phyloP scores from a whole-genome alignment of 2,113 vertebrate species.

The Oryzias woworae region DNA sequence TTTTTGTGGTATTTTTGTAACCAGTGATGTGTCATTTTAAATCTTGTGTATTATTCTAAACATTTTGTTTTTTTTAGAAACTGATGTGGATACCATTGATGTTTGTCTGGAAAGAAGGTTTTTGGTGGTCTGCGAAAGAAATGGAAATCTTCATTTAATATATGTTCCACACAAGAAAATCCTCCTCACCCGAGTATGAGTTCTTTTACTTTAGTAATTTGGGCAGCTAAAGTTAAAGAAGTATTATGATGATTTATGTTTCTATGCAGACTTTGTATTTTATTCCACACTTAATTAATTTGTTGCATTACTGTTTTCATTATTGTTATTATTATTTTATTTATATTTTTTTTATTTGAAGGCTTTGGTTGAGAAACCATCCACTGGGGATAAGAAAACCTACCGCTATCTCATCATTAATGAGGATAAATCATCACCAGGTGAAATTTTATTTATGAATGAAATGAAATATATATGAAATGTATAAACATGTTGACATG shows the following conservation, averaged over 20 bases:
- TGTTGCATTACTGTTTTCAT: neutral
- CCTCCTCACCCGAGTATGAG: slow-evolving; percentile 85
- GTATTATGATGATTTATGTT: neutral
- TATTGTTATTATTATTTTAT: too few species aligned
- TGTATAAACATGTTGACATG: neutral
- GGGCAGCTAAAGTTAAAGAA: too few species aligned
- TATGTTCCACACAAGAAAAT: slow-evolving; percentile 87
- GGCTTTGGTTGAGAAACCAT: slow-evolving; percentile 78
- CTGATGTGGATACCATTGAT: slow-evolving; percentile 85
- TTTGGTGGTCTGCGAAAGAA: slow-evolving; percentile 91
- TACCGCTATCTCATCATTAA: slow-evolving; percentile 83
- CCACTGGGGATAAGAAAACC: slow-evolving; percentile 71
- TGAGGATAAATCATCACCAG: slow-evolving; percentile 75
- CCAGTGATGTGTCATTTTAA: neutral
- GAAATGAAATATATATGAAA: neutral
- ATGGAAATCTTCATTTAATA: slow-evolving; percentile 89
- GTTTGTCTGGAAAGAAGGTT: slow-evolving; percentile 87
- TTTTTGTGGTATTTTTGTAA: neutral
- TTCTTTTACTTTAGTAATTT: neutral
- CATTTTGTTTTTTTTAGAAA: slow-evolving; percentile 75
- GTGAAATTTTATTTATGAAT: slow-evolving; percentile 64
- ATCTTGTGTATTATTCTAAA: neutral
- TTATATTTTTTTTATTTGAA: slow-evolving; percentile 46
- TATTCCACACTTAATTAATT: too few species aligned
- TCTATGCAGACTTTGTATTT: too few species aligned